Base-by-base conservation (phyloP, 2,113 vertebrate species). In the Passer domesticus region DNA sequence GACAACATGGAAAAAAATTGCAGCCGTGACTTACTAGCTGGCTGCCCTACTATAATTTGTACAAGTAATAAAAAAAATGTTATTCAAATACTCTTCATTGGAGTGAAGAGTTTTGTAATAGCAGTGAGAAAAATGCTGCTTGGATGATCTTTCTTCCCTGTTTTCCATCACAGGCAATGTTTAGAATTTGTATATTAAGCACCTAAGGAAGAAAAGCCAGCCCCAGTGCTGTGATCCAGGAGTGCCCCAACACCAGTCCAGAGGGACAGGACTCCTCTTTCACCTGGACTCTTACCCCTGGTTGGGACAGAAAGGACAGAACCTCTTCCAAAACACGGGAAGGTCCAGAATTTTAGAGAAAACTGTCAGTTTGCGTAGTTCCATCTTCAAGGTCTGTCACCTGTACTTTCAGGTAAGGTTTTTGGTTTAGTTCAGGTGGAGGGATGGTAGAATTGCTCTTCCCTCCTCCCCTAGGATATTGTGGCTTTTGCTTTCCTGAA, bases 61-160 rank as follows among this genome's bases (percentile, higher is more conserved):
- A 30, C 11, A 64, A 43, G 25, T 33, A 68, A 75, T 69, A 17
- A 52, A 33, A n/a, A 33, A 47, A 37, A 35, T 11, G 22, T 44
- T 76, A 43, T 14, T 52, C 7, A 79, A 44, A 20, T 15, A 33
- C 7, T 30, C 72, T 47, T 63, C 44, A 28, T 4, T 30, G 35
- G 7, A 44, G 59, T 15, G 68, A 87, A 46, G 28, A 50, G 14
- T 6, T 89, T 35, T 55, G 24, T 55, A 47, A 28, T 9, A 14
- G 4, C 44, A n/a, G 39, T 35, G 56, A 47, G 11, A 16, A 39
- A 15, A 52, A 3, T 7, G 47, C 30, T 55, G 20, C 24, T 56
- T 44, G 77, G 46, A 15, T 59, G 15, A 17, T 63, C 1, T 55
- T 58, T 59, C 50, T 35, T 2, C 9, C 7, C 10, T 1, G 0